Percentiles rank a stretch among this genome's conserved stretches.
phyloP scores from a whole-genome alignment of 2,797 vertebrate species.

The Periophthalmus magnuspinnatus region DNA sequence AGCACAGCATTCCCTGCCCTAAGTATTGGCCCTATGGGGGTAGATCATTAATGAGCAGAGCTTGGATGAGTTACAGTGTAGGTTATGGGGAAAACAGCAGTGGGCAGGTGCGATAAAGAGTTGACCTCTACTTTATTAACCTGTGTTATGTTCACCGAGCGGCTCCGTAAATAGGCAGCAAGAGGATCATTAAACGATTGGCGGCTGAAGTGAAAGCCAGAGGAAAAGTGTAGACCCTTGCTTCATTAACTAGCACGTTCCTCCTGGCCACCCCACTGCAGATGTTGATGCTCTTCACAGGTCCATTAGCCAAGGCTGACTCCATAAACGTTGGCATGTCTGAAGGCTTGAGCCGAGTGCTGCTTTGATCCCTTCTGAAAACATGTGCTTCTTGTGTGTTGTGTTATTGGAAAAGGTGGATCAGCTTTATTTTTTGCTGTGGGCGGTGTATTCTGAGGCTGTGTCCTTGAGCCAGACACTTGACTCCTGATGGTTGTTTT shows the following conservation, averaged over 20 bases:
- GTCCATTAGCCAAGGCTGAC: constrained; percentile 27
- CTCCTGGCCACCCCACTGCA: constrained; percentile 27
- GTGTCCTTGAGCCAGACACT: background rate
- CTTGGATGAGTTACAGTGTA: constrained; percentile 36
- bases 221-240: constrained; percentile 33
- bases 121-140: constrained; percentile 70
- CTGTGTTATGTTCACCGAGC: constrained; percentile 63
- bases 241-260: constrained; percentile 58
- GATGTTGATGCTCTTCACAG: constrained; percentile 23
- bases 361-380: constrained; percentile 34
- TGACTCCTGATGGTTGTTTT: background rate
- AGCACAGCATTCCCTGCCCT: constrained; percentile 45
- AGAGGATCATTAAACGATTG: constrained; percentile 55
- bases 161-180: constrained; percentile 54
- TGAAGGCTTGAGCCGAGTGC: constrained; percentile 17
- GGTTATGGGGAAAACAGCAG: constrained; percentile 37
- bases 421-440: background rate
- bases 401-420: background rate
- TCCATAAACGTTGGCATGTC: constrained; percentile 11
- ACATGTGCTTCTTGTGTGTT: background rate
- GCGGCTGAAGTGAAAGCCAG: constrained; percentile 24
- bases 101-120: constrained; percentile 62
- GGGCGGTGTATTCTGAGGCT: no score
- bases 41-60: constrained; percentile 60
- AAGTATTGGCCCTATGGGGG: constrained; percentile 37